A percentile compares a stretch with the other conserved stretches of the same genome.
These are phyloP conservation scores for Poecilia gillii DNA, from an alignment of 2,797 vertebrate species.

Conservation along the genomic window DNA sequence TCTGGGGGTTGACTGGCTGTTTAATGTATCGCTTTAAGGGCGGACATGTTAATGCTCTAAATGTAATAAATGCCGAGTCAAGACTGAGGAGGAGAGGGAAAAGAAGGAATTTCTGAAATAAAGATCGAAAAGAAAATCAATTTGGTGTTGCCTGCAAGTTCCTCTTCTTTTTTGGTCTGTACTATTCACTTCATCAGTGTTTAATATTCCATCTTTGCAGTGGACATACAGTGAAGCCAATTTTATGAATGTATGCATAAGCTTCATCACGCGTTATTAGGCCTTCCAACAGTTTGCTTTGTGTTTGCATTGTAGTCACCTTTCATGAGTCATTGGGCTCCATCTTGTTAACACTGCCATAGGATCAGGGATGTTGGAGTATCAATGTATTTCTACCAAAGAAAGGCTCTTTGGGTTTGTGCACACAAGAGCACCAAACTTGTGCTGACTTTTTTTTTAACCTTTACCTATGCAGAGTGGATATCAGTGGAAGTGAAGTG, in stretches of 20 bases:
- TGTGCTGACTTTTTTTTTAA: not conserved
- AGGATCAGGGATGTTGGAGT: not conserved
- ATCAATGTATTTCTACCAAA: not conserved
- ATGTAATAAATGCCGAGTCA: conserved; percentile 39
- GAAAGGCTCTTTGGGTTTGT: not conserved
- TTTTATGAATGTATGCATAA: not conserved
- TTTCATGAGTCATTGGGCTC: not conserved
- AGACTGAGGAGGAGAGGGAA: conserved; percentile 25
- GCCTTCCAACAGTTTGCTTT: not conserved
- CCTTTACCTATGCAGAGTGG: not conserved
- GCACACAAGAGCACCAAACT: not conserved
- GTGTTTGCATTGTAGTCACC: not conserved
- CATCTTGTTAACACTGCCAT: not conserved
- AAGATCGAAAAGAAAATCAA: conserved; percentile 1
- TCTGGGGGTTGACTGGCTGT: conserved; percentile 40
- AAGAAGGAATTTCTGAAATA: not conserved
- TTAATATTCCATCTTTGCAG: no score
- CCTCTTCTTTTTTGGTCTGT: not conserved
- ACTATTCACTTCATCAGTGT: not conserved
- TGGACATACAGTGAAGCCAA: not conserved
- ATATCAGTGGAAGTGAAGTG: not conserved
- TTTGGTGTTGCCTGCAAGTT: not conserved
- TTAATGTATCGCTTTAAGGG: conserved; percentile 52
- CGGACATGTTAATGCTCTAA: conserved; percentile 44
- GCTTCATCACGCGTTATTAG: not conserved